Base-by-base conservation (phyloP, 30 jellyfish, hydroid and myxozoan species). In the Hydractinia echinata region DNA sequence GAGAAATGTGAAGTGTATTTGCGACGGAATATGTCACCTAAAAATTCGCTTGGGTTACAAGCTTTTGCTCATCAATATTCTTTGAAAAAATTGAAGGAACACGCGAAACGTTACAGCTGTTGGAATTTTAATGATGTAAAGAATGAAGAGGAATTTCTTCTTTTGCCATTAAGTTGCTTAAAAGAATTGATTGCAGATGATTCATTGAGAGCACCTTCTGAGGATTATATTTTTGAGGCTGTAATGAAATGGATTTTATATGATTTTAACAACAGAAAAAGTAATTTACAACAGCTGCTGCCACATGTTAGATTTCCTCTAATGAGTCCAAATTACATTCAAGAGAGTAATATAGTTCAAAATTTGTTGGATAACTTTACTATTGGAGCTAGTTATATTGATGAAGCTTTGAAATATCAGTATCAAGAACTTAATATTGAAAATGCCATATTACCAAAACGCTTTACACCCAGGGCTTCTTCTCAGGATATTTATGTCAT, bases 71-170 rank as follows among this genome's bases (percentile, higher is more conserved):
- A 80, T 68, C 88, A 79, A 77, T 92, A 85, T 76, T 92, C 95
- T 20, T 81, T 92, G 79, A 71, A 54, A 5, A 91, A 86, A 7
- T 79, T 92, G 55, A 83, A 69, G 54, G 81, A 79, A 61, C 98
- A 92, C 74, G 94, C 98, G 1, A 76, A 70, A 82, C 89, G 95
- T 44, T 92, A 81, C 55, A 86, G 86, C 53, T 82, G 96, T 70
- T 92, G 98, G 98, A 73, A 92, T 83, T 92, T 92, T 67, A 88
- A 85, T 61, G 89, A 86, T 39, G 87, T 92, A 53, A 87, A 93
- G 53, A 85, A 83, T 44, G 98, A 91, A 49, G 94, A 78, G 44
- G 97, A 82, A 60, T 88, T 82, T 20, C 85, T 90, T 62, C 76
- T 90, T 79, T 66, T 82, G 8, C 95, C 95, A 7, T 49, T 87